Base-by-base conservation (phyloP, 2,888 invertebrate genomes). In the Malachius bipustulatus region DNA sequence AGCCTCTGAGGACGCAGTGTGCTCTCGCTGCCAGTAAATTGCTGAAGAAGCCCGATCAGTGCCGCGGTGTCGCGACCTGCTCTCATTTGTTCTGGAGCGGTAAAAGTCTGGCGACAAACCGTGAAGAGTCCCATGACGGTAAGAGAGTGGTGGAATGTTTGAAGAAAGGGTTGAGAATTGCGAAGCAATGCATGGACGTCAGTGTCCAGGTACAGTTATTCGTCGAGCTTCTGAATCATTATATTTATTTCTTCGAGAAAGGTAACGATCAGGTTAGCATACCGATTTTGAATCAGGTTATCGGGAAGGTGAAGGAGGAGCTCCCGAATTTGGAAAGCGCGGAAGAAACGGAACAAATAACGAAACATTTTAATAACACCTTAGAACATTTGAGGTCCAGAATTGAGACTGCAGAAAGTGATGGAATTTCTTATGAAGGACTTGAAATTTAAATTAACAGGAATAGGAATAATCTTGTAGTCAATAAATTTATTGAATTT, bases 51-150 rank as follows among this genome's bases (percentile, higher is more conserved):
- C 94, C 96, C 0, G 98, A 99, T 66, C 98, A 99, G 60, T 94
- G 94, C 52, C 71, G 96, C 26, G 96, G 90, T 1, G 91, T 96
- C 1, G 84, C 88, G 0, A 75, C 85, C 0, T 93, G 93, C 58
- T 87, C 97, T 0, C 91, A 96, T 60, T 73, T 99, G 40, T 98
- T 96, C 68, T 98, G 98, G 98, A 90, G 90, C 44, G 89, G 87
- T 10, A 77, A 82, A 50, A 69, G 67, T 32, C 53, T 58, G 38
- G 56, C 57, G 2, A 57, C 49, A 24, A 51, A 57, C 34, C 49
- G 53, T n/a, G 54, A 58, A 40, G 62, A 89, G 67, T 75, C 91
- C 62, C 83, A 82, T 47, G 93, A 98, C 59, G 87, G 89, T 2
- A 82, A 84, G 46, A 76, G 89, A 15, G 96, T 90, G 0, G 68